A percentile compares a stretch with the other conserved stretches of the same genome.
Conservation (phyloP, 35 echinoderm and acorn worm genomes). For the Anneissia japonica region DNA sequence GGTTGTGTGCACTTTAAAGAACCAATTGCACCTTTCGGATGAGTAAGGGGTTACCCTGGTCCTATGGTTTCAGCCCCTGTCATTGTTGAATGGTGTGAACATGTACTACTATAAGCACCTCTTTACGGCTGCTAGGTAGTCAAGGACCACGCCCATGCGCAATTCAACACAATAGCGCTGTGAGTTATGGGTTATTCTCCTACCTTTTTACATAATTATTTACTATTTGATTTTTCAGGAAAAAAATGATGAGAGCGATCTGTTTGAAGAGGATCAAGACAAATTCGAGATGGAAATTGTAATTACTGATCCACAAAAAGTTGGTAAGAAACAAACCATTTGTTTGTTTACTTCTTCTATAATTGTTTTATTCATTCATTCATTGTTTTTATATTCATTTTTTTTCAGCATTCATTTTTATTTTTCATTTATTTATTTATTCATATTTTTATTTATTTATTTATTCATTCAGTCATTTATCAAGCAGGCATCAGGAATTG, state of each 20-base stretch:
- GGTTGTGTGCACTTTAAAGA: too few species aligned
- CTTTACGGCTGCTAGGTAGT: background rate
- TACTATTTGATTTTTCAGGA: background rate
- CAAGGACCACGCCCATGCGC: background rate
- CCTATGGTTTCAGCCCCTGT: too few species aligned
- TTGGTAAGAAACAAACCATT: constrained; percentile 51
- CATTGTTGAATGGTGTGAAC: background rate
- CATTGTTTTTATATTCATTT: too few species aligned
- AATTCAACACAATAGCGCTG: background rate
- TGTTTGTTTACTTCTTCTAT: too few species aligned
- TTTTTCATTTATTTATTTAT: too few species aligned
- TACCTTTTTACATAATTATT: background rate
- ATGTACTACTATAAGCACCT: background rate
- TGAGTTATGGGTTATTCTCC: background rate
- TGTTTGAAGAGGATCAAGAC: constrained; percentile 59
- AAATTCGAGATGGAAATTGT: constrained; percentile 90
- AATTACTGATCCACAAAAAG: constrained; percentile 83
- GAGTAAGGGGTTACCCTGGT: too few species aligned
- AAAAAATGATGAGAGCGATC: constrained; percentile 34
- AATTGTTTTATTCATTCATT: too few species aligned
- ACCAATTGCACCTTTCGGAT: too few species aligned
- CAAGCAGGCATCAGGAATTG: too few species aligned
- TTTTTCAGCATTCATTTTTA: too few species aligned
- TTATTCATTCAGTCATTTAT: too few species aligned
- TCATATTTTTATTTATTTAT: too few species aligned